Base-by-base conservation (phyloP, 2,113 vertebrate species). In the Motacilla alba region DNA sequence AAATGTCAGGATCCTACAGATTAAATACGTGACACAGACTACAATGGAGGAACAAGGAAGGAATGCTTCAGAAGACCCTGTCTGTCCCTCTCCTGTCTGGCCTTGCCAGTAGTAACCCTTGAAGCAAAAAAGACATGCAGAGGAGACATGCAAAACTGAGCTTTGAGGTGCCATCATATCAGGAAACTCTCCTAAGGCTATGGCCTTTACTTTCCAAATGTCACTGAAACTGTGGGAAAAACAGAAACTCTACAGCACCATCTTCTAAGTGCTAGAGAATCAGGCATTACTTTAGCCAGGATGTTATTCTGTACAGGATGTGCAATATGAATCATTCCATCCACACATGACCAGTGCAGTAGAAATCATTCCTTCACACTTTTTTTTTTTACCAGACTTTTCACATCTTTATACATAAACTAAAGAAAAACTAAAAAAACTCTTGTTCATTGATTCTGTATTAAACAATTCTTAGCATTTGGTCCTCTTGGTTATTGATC, bases 81-180 rank as follows among this genome's bases (percentile, higher is more conserved):
- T 13, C 37, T 66, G 21, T 60, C 16, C 64, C 37, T 70, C 16
- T 56, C 27, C 50, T 60, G 19, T 33, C 37, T 62, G 37, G 37
- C 43, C 52, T 76, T 6, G 1, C n/a, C 3, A 1, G 28, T 30
- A 74, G 37, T 2, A 0, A 52, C 13, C 9, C 39, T 21, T 41
- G 44, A 81, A 81, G n/a, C 21, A 39, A 81, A 81, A 64, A 64
- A 16, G 55, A 53, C 30, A 5, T 4, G 19, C 17, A 58, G 56
- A 58, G 63, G 31, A 44, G 60, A 53, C 27, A 5, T 3, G 21
- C n/a, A 58, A 81, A 68, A n/a, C 39, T 70, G 76, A 67, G 72
- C 44, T 77, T 64, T 1, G 2, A 81, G 46, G 31, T 2, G 1
- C 55, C 24, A 5, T 33, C 41, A 49, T 44, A 73, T 18, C 16